These are phyloP conservation scores for Dasyornis broadbenti DNA, from an alignment of 2,113 vertebrate genomes.

Conservation along the genomic window DNA sequence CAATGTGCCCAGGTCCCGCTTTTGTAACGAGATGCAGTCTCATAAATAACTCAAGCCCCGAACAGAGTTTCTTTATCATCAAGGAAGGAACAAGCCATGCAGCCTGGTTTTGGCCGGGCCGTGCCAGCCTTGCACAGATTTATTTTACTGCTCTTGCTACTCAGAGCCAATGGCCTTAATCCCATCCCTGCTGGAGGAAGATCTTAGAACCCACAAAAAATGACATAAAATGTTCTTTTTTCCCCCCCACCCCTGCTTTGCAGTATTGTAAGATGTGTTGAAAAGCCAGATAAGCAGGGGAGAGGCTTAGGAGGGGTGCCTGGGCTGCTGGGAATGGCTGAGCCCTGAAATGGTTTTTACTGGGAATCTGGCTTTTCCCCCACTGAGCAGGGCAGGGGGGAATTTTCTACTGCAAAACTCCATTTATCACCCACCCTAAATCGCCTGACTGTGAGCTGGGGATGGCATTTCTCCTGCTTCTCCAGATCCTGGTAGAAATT, in stretches of 20 bases:
- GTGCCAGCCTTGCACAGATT: not conserved
- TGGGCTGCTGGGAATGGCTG: not conserved
- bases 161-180: not conserved
- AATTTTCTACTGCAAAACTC: not conserved
- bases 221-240: not conserved
- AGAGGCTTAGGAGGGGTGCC: not conserved
- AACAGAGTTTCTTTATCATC: not conserved
- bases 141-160: not conserved
- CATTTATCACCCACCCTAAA: not conserved
- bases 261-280: fast-evolving
- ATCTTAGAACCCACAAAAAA: not conserved
- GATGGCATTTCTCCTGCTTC: not conserved
- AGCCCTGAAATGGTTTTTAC: not conserved
- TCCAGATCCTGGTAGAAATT: not conserved
- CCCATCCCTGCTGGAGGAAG: not conserved
- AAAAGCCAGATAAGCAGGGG: not conserved
- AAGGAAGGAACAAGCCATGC: not conserved
- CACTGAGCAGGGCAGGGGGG: not conserved
- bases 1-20: not conserved
- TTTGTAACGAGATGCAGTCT: not conserved
- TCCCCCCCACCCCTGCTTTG: not conserved
- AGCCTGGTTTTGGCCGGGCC: not conserved
- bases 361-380: not conserved
- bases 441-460: fast-evolving
- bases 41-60: not conserved